These are phyloP conservation scores for Entosphenus tridentatus DNA, from an alignment of 2,113 vertebrate species.

Conservation along the genomic window DNA sequence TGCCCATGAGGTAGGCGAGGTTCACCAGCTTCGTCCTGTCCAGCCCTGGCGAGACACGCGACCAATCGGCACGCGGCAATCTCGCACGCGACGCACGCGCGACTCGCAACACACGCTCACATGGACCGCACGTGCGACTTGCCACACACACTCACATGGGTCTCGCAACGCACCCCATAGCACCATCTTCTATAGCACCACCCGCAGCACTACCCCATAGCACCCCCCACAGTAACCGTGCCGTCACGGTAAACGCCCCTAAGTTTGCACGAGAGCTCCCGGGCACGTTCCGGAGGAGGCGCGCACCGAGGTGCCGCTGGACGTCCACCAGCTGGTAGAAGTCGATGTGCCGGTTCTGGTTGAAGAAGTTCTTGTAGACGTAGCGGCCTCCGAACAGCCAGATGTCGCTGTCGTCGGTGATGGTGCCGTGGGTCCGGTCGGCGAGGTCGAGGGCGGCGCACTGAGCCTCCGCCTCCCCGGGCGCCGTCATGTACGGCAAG, in stretches of 20 bases:
- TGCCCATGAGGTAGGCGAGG: constrained; percentile 80
- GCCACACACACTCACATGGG: too few relatives aligned
- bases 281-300: background rate
- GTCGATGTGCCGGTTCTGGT: constrained; percentile 56
- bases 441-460: constrained; percentile 54
- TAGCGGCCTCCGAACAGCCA: constrained; percentile 87
- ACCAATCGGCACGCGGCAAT: too few relatives aligned
- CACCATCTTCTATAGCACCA: too few relatives aligned
- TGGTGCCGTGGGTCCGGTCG: constrained; percentile 75
- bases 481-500: constrained; percentile 63
- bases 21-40: constrained; percentile 76
- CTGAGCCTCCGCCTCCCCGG: constrained; percentile 82
- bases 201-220: too few relatives aligned
- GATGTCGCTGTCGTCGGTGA: constrained; percentile 90
- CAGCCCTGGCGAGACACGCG: constrained; percentile 28
- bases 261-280: too few relatives aligned
- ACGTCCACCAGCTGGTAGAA: constrained; percentile 66
- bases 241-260: too few relatives aligned
- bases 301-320: constrained; percentile 66
- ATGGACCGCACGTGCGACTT: too few relatives aligned
- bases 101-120: too few relatives aligned
- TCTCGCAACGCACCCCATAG: too few relatives aligned
- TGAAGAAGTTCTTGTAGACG: constrained; percentile 94
- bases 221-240: too few relatives aligned
- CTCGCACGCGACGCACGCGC: too few relatives aligned